phyloP scores from a whole-genome alignment of 1,140 invertebrate genomes.

The Drosophila quadrilineata region DNA sequence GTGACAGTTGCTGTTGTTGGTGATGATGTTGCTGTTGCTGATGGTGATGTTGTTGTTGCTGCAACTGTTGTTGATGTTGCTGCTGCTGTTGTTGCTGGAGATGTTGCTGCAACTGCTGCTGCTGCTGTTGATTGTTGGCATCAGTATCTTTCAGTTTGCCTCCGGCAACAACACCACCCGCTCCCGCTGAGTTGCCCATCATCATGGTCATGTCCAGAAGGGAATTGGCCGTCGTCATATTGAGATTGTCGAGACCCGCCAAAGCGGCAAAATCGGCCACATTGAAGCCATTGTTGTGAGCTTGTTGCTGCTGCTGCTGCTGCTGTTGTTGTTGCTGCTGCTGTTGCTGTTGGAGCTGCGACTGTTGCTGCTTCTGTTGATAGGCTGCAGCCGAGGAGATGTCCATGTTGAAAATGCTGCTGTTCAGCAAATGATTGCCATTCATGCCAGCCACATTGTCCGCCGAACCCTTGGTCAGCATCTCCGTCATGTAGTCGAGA shows the following conservation, averaged over 20 bases:
- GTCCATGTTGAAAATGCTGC: slow-evolving; percentile 59
- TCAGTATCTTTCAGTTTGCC: slow-evolving; percentile 21
- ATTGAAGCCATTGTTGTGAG: slow-evolving; percentile 73
- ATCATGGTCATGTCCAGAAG: slow-evolving; percentile 45
- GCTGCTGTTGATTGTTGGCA: too few relatives aligned
- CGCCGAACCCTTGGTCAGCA: slow-evolving; percentile 59
- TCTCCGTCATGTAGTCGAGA: slow-evolving; percentile 69
- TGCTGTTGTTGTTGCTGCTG: slow-evolving; percentile 60
- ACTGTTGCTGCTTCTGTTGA: slow-evolving; percentile 47
- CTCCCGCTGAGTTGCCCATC: slow-evolving; percentile 25
- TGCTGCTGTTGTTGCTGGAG: slow-evolving; percentile 11
- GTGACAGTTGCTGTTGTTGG: slow-evolving; percentile 34
- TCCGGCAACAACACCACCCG: too few relatives aligned
- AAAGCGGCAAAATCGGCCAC: slow-evolving; percentile 55
- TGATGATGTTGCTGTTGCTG: slow-evolving; percentile 38
- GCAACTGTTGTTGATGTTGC: slow-evolving; percentile 12
- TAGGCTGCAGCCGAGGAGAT: slow-evolving; percentile 47
- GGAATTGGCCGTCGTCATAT: slow-evolving; percentile 44
- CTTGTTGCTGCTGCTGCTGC: slow-evolving; percentile 55
- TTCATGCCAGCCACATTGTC: slow-evolving; percentile 71
- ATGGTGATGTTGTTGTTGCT: slow-evolving; percentile 18
- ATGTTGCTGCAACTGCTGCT: too few relatives aligned
- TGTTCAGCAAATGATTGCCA: slow-evolving; percentile 69
- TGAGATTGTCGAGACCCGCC: slow-evolving; percentile 53
- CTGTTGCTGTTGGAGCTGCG: slow-evolving; percentile 52